phyloP scores from a whole-genome alignment of 1,140 invertebrate genomes.

The Octopus bimaculoides region DNA sequence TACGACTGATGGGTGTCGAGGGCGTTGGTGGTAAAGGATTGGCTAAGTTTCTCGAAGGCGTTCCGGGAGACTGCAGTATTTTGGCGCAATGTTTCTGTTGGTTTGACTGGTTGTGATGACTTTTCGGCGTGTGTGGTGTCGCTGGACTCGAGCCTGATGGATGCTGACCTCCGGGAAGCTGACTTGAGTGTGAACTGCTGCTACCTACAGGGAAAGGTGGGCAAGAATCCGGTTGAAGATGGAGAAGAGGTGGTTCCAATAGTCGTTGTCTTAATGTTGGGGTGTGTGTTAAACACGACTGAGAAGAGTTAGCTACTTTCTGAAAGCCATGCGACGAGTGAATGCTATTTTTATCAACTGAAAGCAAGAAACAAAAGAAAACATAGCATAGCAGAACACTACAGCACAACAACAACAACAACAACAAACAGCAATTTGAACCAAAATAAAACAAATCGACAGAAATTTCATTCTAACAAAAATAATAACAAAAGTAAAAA shows the following conservation, averaged over 20 bases:
- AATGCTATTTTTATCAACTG: conserved; percentile 45
- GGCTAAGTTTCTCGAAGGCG: not conserved
- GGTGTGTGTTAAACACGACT: conserved; percentile 31
- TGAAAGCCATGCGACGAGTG: conserved; percentile 28
- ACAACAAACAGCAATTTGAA: conserved; percentile 22
- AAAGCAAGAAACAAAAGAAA: conserved; percentile 44
- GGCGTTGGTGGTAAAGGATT: not conserved
- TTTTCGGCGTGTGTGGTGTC: conserved; percentile 4
- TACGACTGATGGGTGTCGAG: conserved; percentile 14
- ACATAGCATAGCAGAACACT: conserved; percentile 17
- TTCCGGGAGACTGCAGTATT: not conserved
- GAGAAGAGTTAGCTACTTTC: conserved; percentile 28
- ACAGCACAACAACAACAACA: conserved; percentile 31
- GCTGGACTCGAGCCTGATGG: conserved; percentile 3
- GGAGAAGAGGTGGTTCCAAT: conserved; percentile 40
- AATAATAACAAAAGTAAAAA: not conserved
- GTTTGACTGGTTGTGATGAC: conserved; percentile 5
- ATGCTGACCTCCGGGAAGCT: conserved; percentile 19
- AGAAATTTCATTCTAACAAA: not conserved
- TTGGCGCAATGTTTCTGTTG: conserved; percentile 1
- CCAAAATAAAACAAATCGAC: conserved; percentile 22
- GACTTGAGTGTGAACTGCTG: conserved; percentile 9
- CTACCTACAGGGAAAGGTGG: conserved; percentile 38
- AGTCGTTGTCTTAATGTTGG: conserved; percentile 44
- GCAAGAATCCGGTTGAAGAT: conserved; percentile 34